Percentiles rank a stretch among this genome's conserved stretches.
Evolutionary conservation across 1,140 invertebrate species (phyloP).

Genomic region (Drosophila gunungcola): DNA sequence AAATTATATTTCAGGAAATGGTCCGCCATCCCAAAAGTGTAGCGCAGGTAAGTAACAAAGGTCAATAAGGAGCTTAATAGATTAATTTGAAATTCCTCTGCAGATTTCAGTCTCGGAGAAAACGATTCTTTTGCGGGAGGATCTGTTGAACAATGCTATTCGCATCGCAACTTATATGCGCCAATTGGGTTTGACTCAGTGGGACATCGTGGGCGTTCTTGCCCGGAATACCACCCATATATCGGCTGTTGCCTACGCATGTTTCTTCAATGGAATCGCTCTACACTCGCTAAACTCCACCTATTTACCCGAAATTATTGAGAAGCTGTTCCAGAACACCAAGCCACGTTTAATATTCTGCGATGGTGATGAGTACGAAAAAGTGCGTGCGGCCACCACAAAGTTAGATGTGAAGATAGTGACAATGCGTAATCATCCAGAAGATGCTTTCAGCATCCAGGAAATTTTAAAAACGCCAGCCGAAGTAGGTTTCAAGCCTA

Average conservation of each 20-base stretch:
- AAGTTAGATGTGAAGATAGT: slow-evolving; percentile 22
- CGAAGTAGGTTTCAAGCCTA: slow-evolving; percentile 8
- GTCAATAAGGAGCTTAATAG: too few species aligned
- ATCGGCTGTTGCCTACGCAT: slow-evolving; percentile 49
- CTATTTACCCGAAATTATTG: slow-evolving; percentile 14
- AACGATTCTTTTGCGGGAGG: slow-evolving; percentile 16
- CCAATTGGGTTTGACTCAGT: slow-evolving; percentile 8
- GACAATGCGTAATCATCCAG: slow-evolving; percentile 24
- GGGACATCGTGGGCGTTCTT: slow-evolving; percentile 50
- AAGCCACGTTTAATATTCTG: slow-evolving; percentile 47
- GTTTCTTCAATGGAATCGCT: slow-evolving; percentile 62
- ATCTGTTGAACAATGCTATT: slow-evolving; percentile 23
- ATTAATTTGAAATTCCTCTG: neutral
- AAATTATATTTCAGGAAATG: slow-evolving; percentile 37
- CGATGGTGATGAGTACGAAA: slow-evolving; percentile 35
- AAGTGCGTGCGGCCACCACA: neutral
- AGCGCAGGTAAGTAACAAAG: slow-evolving; percentile 16
- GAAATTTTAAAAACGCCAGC: slow-evolving; percentile 6
- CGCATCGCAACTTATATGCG: slow-evolving; percentile 21
- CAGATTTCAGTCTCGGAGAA: slow-evolving; percentile 40
- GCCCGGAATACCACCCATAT: slow-evolving; percentile 53
- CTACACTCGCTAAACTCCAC: slow-evolving; percentile 23
- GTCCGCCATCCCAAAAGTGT: slow-evolving; percentile 19
- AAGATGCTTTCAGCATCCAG: slow-evolving; percentile 3
- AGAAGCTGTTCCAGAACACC: slow-evolving; percentile 29